These are phyloP conservation scores for Caenorhabditis latens DNA, from an alignment of 1,140 invertebrate species.

Conservation along the genomic window DNA sequence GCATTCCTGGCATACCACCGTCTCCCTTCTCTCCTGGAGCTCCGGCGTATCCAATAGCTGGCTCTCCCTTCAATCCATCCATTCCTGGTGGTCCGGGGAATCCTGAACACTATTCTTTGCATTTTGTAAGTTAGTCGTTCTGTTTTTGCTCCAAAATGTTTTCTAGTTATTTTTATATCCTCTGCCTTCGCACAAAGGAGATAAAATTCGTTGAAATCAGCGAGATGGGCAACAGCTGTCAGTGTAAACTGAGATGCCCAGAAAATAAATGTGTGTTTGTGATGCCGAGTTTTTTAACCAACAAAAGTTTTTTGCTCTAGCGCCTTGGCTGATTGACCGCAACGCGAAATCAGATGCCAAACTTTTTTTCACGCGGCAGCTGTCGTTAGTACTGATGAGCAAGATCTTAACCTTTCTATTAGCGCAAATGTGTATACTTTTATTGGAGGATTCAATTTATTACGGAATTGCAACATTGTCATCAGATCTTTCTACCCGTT, in stretches of 20 bases:
- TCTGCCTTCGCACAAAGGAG: background rate
- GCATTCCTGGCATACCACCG: slow-evolving; percentile 74
- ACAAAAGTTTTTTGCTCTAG: slow-evolving; percentile 6
- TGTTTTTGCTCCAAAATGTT: background rate
- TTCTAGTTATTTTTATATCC: background rate
- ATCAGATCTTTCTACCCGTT: too few relatives aligned
- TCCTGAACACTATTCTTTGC: slow-evolving; percentile 49
- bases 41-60: slow-evolving; percentile 75
- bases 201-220: too few relatives aligned
- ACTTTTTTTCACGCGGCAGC: background rate
- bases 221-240: background rate
- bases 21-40: slow-evolving; percentile 78
- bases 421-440: background rate
- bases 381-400: background rate
- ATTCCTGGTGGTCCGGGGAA: slow-evolving; percentile 80
- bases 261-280: slow-evolving; percentile 5
- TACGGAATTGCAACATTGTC: too few relatives aligned
- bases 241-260: slow-evolving; percentile 13
- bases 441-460: too few relatives aligned
- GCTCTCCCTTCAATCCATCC: slow-evolving; percentile 75
- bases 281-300: background rate
- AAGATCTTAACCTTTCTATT: background rate
- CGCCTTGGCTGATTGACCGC: background rate
- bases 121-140: background rate
- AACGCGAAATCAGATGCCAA: background rate